A percentile compares a stretch with the other conserved stretches of the same genome.
Evolutionary conservation across 2,888 invertebrate genomes (phyloP).

Genomic region (Suillia variegata): DNA sequence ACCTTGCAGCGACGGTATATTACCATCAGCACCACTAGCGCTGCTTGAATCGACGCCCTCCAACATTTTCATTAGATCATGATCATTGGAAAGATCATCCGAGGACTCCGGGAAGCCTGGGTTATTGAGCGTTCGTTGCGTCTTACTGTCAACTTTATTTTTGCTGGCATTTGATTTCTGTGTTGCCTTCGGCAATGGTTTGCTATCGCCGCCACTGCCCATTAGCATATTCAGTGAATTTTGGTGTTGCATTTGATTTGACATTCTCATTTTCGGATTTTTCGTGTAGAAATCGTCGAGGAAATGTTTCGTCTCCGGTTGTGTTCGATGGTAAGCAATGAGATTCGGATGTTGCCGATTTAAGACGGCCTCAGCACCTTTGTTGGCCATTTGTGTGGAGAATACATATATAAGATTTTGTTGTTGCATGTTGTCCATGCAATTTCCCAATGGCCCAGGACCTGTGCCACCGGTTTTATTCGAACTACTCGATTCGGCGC

Average conservation of each 20-base stretch:
- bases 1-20: constrained; percentile 71
- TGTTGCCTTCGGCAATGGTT: too few species aligned
- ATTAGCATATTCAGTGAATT: constrained; percentile 60
- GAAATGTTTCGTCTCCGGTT: constrained; percentile 93
- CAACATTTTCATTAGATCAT: constrained; percentile 57
- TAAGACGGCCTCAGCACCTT: constrained; percentile 90
- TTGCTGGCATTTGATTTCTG: constrained; percentile 46
- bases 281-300: constrained; percentile 78
- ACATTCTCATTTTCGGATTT: constrained; percentile 89
- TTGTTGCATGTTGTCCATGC: constrained; percentile 81
- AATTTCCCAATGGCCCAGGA: constrained; percentile 25
- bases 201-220: too few species aligned
- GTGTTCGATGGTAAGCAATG: constrained; percentile 93
- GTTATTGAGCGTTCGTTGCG: constrained; percentile 40
- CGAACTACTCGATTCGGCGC: background rate
- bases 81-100: constrained; percentile 52
- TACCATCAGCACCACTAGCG: constrained; percentile 34
- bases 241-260: constrained; percentile 83
- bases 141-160: constrained; percentile 37
- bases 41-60: constrained; percentile 29
- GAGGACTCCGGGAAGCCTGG: constrained; percentile 18
- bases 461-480: background rate
- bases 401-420: constrained; percentile 98
- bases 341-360: constrained; percentile 90
- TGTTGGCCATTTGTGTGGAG: constrained; percentile 91